Conservation (phyloP, 2,113 vertebrate genomes). For the Zapus hudsonius region DNA sequence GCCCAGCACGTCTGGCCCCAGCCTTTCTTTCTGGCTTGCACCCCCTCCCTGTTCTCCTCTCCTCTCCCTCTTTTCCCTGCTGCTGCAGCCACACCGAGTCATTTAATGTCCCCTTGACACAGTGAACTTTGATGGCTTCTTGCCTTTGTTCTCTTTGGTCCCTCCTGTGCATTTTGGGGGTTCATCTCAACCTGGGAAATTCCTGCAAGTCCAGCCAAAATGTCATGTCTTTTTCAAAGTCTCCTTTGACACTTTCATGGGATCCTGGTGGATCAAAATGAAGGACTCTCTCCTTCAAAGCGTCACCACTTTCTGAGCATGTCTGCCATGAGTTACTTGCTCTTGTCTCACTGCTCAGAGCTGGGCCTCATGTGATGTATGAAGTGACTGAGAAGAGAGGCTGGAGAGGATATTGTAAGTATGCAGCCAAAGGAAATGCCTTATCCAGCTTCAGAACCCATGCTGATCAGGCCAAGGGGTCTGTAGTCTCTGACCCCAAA, state of each 20-base stretch:
- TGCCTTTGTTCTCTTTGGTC: neutral
- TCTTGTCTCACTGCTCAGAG: neutral
- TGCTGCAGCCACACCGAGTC: neutral
- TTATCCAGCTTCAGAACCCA: neutral
- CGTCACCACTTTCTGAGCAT: too few relatives aligned
- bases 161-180: neutral
- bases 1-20: too few relatives aligned
- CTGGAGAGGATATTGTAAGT: neutral
- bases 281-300: neutral
- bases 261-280: neutral
- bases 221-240: neutral
- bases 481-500: neutral
- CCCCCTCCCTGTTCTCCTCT: too few relatives aligned
- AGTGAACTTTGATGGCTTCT: neutral
- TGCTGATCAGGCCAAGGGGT: neutral
- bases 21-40: neutral
- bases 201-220: neutral
- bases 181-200: neutral
- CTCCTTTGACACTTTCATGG: neutral
- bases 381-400: neutral
- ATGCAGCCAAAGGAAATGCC: neutral
- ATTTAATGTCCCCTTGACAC: neutral
- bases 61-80: neutral
- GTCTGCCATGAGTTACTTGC: neutral
- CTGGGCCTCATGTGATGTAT: neutral